Conservation (phyloP, 2,888 invertebrate genomes). For the Hylaea fasciaria region DNA sequence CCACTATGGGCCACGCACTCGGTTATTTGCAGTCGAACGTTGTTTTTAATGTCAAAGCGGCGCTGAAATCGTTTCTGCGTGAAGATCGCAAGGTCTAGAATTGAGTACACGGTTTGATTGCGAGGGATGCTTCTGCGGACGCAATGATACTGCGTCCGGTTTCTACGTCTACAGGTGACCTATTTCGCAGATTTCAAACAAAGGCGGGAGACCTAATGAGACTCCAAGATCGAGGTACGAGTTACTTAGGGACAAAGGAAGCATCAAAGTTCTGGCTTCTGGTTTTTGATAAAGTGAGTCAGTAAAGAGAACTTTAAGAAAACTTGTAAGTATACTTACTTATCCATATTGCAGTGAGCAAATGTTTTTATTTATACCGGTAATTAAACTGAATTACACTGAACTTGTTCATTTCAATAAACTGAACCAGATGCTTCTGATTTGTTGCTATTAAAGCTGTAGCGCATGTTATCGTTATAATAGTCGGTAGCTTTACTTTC, state of each 20-base stretch:
- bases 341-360: conserved; percentile 21
- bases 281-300: neutral
- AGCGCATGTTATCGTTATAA: conserved; percentile 41
- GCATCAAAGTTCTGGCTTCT: neutral
- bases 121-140: conserved; percentile 30
- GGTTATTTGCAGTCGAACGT: conserved; percentile 50
- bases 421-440: conserved; percentile 45
- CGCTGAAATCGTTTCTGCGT: conserved; percentile 33
- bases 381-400: conserved; percentile 44
- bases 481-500: conserved; percentile 33
- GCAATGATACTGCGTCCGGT: conserved; percentile 21
- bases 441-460: conserved; percentile 42
- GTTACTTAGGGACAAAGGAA: neutral
- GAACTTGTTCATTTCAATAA: conserved; percentile 47
- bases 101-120: conserved; percentile 24
- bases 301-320: no score
- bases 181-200: conserved; percentile 23
- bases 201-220: conserved; percentile 25
- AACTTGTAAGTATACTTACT: no score
- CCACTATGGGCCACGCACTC: conserved; percentile 53
- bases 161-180: conserved; percentile 18
- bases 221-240: neutral
- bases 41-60: conserved; percentile 35
- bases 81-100: conserved; percentile 33
- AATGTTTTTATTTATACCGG: conserved; percentile 38